A percentile compares a stretch with the other conserved stretches of the same genome.
Conservation (phyloP, 1,140 invertebrate species). For the Aphelinus atriplicis region DNA sequence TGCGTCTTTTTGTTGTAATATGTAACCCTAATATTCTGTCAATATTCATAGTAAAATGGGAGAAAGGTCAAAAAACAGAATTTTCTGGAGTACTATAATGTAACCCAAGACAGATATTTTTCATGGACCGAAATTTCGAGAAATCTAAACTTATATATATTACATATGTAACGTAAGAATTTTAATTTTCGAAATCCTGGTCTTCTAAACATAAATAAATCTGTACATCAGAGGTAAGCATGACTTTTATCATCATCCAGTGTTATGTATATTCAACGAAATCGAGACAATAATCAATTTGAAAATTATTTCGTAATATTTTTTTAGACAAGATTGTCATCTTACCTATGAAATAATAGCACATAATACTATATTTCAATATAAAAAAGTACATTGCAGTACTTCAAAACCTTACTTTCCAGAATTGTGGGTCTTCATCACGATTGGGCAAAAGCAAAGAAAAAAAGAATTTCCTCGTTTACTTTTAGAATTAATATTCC, state of each 20-base stretch:
- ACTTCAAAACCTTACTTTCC: slow-evolving; percentile 33
- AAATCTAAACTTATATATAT: slow-evolving; percentile 18
- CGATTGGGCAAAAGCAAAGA: slow-evolving; percentile 23
- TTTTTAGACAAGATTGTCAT: slow-evolving; percentile 1
- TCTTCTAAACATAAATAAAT: slow-evolving; percentile 26
- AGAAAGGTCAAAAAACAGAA: slow-evolving; percentile 37
- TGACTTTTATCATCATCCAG: not conserved
- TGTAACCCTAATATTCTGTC: not conserved
- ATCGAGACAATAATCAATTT: too few species aligned
- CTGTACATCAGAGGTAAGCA: slow-evolving; percentile 28
- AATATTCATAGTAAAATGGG: slow-evolving; percentile 5
- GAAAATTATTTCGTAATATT: too few species aligned
- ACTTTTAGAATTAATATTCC: slow-evolving; percentile 11
- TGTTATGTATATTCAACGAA: too few species aligned
- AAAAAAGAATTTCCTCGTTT: slow-evolving; percentile 24
- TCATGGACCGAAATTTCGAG: slow-evolving; percentile 27
- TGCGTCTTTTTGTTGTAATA: not conserved
- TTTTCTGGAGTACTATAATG: not conserved
- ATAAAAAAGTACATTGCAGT: slow-evolving; percentile 21
- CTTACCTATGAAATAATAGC: slow-evolving; percentile 27
- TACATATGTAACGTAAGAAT: slow-evolving; percentile 5
- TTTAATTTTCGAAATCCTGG: slow-evolving; percentile 38
- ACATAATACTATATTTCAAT: slow-evolving; percentile 8
- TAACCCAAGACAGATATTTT: too few species aligned
- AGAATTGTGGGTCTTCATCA: slow-evolving; percentile 28